Base-by-base conservation (phyloP, 1,140 invertebrate species). In the Rhagoletis zephyria region DNA sequence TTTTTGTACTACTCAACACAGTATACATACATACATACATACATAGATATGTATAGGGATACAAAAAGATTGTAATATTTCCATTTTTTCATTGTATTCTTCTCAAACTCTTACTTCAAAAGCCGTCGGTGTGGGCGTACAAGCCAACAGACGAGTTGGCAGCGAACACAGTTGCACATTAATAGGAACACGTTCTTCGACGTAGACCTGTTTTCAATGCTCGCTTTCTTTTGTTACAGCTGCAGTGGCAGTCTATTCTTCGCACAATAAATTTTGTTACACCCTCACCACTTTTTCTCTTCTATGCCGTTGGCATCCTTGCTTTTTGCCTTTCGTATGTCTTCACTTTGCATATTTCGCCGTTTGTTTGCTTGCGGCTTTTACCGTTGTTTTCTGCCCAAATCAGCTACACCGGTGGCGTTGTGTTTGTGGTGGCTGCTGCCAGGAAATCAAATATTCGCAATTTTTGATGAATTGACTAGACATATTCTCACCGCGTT, bases 391-490 rank as follows among this genome's bases (percentile, higher is more conserved):
- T 81, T 81, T 81, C 16, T 56, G 19, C 48, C 1, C n/a, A 81
- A 30, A 9, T 30, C 30, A 30, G 10, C 48, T 19, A 30, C 16
- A 51, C 67, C 45, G 7, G 5, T 56, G 51, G 51, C n/a, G 30
- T 30, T 51, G 19, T 56, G 9, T 81, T 30, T 81, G 74, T 51
- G 51, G 51, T 77, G n/a, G 45, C 48, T 81, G 48, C 74, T 56
- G 19, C 14, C 2, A 16, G 48, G n/a, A 81, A 81, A 81, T 81
- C 48, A 81, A 81, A 81, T 30, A 19, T 81, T 56, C 74, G 48
- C 48, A 56, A 30, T 56, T 81, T 81, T 81, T 81, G 74, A 81
- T 81, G 48, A 48, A 81, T 81, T 81, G 48, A 51, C 74, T 81
- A 56, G 74, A 56, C 40, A 4, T 45, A 16, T 48, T 81, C 48